Conservation (phyloP, 2,113 vertebrate genomes). For the Hucho hucho region DNA sequence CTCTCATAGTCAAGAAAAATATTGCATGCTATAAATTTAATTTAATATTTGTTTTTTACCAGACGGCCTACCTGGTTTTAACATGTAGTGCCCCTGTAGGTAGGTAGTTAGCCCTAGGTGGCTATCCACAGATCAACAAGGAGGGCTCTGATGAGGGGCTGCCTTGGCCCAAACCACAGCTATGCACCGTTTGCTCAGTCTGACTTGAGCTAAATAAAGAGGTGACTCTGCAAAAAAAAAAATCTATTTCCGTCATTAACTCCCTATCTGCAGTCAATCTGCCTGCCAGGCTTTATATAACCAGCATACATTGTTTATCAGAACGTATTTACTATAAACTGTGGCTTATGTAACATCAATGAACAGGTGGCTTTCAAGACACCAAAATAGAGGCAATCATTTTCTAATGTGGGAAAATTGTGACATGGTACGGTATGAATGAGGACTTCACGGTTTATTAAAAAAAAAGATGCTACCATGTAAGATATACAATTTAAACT, state of each 20-base stretch:
- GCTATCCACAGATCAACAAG: slow-evolving; percentile 48
- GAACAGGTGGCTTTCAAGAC: too few relatives aligned
- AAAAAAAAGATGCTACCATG: too few relatives aligned
- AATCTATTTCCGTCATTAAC: slow-evolving; percentile 31
- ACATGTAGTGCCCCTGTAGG: slow-evolving; percentile 26
- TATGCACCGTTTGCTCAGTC: slow-evolving; percentile 66
- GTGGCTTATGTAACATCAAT: too few relatives aligned
- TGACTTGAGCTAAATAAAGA: slow-evolving; percentile 54
- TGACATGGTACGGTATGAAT: too few relatives aligned
- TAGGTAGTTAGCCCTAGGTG: slow-evolving; percentile 33
- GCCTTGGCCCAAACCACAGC: slow-evolving; percentile 55
- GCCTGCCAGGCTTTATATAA: background rate
- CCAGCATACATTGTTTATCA: background rate
- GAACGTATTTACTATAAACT: too few relatives aligned
- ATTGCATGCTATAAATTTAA: too few relatives aligned
- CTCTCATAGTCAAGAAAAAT: background rate
- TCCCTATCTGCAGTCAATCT: background rate
- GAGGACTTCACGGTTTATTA: too few relatives aligned
- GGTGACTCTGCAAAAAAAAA: slow-evolving; percentile 38
- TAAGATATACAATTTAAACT: too few relatives aligned
- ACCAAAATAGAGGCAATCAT: too few relatives aligned
- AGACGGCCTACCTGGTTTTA: background rate
- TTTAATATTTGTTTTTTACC: too few relatives aligned
- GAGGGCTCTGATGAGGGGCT: slow-evolving; percentile 51
- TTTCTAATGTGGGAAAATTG: too few relatives aligned